Evolutionary conservation across 2,113 vertebrate species (phyloP).

Genomic region (Accipiter cooperii): DNA sequence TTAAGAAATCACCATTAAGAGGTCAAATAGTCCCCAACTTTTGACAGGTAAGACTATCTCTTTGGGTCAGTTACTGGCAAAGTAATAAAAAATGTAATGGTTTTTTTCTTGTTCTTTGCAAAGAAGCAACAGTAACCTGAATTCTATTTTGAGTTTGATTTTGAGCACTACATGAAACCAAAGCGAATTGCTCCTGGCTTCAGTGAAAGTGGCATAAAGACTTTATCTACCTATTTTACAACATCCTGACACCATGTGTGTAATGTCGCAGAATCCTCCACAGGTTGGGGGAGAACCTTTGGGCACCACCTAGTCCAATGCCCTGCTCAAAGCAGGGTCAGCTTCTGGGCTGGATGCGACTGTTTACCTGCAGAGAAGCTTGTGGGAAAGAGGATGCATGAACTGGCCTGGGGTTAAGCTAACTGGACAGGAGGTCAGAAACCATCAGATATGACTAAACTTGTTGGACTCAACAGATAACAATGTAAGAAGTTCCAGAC

Average conservation of each 20-base stretch:
- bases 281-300: not conserved
- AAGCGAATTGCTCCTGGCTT: not conserved
- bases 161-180: not conserved
- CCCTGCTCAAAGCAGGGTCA: not conserved
- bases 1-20: not conserved
- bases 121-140: not conserved
- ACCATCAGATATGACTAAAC: not conserved
- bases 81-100: not conserved
- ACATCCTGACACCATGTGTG: not conserved
- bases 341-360: not conserved
- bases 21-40: not conserved
- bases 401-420: not conserved
- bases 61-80: not conserved
- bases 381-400: not conserved
- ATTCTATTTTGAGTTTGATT: not conserved
- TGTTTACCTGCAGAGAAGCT: not conserved
- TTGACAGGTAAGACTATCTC: not conserved
- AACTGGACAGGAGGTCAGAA: not conserved
- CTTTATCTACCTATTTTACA: not conserved
- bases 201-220: not conserved
- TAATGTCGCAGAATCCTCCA: not conserved
- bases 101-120: not conserved
- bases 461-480: not conserved
- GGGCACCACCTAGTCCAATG: fast-evolving
- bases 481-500: not conserved